Percentiles rank a stretch among this genome's conserved stretches.
Evolutionary conservation across 2,113 vertebrate species (phyloP).

Genomic region (Beaufortia kweichowensis): DNA sequence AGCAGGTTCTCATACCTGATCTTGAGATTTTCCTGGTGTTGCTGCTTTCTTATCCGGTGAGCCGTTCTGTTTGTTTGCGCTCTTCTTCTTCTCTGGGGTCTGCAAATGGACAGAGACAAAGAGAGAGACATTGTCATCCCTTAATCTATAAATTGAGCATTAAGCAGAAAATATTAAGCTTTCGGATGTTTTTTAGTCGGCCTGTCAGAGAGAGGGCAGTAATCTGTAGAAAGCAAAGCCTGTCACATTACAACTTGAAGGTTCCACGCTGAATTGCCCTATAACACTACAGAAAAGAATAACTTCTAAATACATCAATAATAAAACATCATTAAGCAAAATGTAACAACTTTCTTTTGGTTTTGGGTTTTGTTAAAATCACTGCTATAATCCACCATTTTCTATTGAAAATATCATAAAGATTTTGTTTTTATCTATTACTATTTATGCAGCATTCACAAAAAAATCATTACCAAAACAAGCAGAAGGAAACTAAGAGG

Average conservation of each 20-base stretch:
- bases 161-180: too few species aligned
- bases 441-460: too few species aligned
- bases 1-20: slow-evolving; percentile 61
- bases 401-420: too few species aligned
- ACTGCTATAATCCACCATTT: too few species aligned
- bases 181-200: slow-evolving; percentile 32
- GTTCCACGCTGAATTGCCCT: slow-evolving; percentile 13
- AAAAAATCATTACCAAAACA: not conserved
- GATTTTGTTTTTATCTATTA: too few species aligned
- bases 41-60: slow-evolving; percentile 66
- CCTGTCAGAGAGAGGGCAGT: slow-evolving; percentile 46
- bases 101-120: slow-evolving; percentile 44
- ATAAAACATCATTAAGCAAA: too few species aligned
- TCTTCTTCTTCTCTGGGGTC: slow-evolving; percentile 69
- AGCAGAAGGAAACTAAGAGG: not conserved
- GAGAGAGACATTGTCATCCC: slow-evolving; percentile 8
- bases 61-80: slow-evolving; percentile 68
- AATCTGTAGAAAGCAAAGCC: slow-evolving; percentile 52
- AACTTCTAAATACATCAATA: too few species aligned
- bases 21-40: slow-evolving; percentile 61
- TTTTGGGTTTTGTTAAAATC: too few species aligned
- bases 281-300: not conserved
- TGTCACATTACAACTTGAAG: slow-evolving; percentile 46
- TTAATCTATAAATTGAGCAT: not conserved
- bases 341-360: too few species aligned